phyloP scores from a whole-genome alignment of 2,888 invertebrate species.

The Euplagia quadripunctaria region DNA sequence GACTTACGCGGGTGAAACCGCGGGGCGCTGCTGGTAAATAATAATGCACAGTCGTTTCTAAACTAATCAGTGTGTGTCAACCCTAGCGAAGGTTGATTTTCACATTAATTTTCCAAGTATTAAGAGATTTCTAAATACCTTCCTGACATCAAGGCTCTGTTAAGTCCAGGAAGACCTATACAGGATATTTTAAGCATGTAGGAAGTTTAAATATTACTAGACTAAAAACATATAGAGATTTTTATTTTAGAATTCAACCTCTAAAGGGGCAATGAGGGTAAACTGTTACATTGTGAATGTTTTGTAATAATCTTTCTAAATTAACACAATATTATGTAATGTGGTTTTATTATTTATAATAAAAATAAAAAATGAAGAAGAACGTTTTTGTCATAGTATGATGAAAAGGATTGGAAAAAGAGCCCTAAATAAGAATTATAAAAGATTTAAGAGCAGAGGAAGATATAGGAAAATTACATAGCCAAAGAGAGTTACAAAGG shows the following conservation, averaged over 20 bases:
- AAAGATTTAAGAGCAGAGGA: too few species aligned
- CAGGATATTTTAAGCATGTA: conserved; percentile 26
- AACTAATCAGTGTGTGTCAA: not conserved
- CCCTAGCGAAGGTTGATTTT: conserved; percentile 47
- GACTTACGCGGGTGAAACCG: too few species aligned
- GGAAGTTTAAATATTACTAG: conserved; percentile 1
- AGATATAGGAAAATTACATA: too few species aligned
- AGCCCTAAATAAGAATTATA: too few species aligned
- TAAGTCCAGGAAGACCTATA: conserved; percentile 27
- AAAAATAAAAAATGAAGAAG: too few species aligned
- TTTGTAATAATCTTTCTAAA: too few species aligned
- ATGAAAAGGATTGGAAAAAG: too few species aligned
- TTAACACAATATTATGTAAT: not conserved
- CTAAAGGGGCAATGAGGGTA: not conserved
- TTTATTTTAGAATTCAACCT: too few species aligned
- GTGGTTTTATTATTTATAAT: not conserved
- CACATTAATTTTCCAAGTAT: conserved; percentile 39
- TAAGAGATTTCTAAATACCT: conserved; percentile 51
- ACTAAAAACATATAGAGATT: not conserved
- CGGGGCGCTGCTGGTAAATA: too few species aligned
- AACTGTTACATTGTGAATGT: not conserved
- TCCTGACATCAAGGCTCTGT: conserved; percentile 43
- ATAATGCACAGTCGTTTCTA: too few species aligned
- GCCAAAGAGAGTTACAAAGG: too few species aligned
- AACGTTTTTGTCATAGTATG: too few species aligned